Conservation (phyloP, 2,113 vertebrate species). For the Sus scrofa region T2T-Sscrofa CM000818.6:4452001-4452500, state of each 20-base stretch:
- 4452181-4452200: not conserved
- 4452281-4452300: not conserved
- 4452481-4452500: not conserved
- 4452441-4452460: not conserved
- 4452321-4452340: not conserved
- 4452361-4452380: not conserved
- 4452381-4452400: not conserved
- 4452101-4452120: accelerated
- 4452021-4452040: no score
- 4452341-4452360: not conserved
- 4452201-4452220: not conserved
- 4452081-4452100: not conserved
- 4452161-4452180: not conserved
- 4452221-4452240: not conserved
- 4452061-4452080: no score
- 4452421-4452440: not conserved
- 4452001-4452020: no score
- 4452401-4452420: not conserved
- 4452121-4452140: not conserved
- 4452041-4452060: no score
- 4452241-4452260: not conserved
- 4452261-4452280: not conserved
- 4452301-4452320: not conserved
- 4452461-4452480: not conserved
- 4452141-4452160: no score